Evolutionary conservation across 1,140 invertebrate genomes (phyloP), one percentile per base, ranked within the genome.

Genomic region (Bombus breviceps): DNA sequence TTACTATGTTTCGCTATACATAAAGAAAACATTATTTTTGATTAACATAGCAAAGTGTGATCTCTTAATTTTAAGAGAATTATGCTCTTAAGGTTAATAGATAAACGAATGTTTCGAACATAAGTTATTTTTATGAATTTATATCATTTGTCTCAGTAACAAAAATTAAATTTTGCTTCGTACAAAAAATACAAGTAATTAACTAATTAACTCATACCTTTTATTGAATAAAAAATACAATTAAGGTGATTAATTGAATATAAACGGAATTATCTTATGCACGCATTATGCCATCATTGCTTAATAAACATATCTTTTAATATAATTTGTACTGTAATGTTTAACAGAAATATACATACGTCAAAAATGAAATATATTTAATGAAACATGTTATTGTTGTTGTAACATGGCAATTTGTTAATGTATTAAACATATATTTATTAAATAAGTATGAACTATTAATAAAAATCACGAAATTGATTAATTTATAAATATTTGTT

Each of bases 401-500:
- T 53, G 47, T 47, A 41, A n/a, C 10, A 41, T 59, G 37, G 18
- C 47, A 62, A 62, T 76, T 57, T 77, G 37, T 77, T 28, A 78
- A 57, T 77, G 39, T 34, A 43, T 10, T 77, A 83, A 77, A 10
- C 69, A 72, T 62, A 79, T 59, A 47, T 62, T 59, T 62, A 80
- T 71, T 80, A 3, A 47, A 72, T 62, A 47, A 80, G n/a, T 73
- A 43, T 9, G 1, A 47, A 85, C 22, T 80, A 25, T 43, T 32
- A 85, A 73, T 85, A 15, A 71, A 62, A 62, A 12, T 84, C 25
- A 71, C 25, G 62, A 79, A 68, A 10, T 71, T 37, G 2, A 39
- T 80, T 13, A 43, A 68, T 73, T 85, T 83, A 76, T 75, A 41
- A 86, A 28, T 83, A 90, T 62, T 75, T 82, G 34, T 88, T 64